A percentile compares a stretch with the other conserved stretches of the same genome.
phyloP scores from a whole-genome alignment of 2,113 vertebrate species.

The Engraulis encrasicolus region DNA sequence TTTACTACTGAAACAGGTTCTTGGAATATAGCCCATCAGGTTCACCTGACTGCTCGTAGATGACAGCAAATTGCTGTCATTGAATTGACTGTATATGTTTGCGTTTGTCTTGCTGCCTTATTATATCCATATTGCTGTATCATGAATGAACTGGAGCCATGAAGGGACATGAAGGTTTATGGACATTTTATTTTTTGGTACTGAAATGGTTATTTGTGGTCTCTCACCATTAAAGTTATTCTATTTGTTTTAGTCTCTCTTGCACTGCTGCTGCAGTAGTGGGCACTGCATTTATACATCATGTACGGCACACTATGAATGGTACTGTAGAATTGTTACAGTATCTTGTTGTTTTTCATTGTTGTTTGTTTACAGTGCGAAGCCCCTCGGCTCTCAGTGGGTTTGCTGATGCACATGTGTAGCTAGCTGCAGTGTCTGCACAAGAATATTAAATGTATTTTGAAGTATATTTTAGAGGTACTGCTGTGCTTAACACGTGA shows the following conservation, averaged over 20 bases:
- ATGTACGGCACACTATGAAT: neutral
- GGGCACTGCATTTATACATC: neutral
- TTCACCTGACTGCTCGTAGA: neutral
- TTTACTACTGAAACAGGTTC: too few species aligned
- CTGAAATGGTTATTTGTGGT: neutral
- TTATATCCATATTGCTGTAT: neutral
- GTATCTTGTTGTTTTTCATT: neutral
- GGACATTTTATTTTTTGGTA: neutral
- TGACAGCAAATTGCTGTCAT: neutral
- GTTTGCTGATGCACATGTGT: constrained; percentile 1
- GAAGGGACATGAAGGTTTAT: neutral
- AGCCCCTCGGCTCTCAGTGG: neutral
- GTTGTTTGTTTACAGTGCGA: neutral
- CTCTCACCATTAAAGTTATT: neutral
- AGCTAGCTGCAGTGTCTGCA: constrained; percentile 8
- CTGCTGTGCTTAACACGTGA: constrained; percentile 2
- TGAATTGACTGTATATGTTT: neutral
- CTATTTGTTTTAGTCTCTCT: neutral
- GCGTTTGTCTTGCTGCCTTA: neutral
- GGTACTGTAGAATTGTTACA: neutral
- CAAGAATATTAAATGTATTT: neutral
- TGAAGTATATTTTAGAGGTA: neutral
- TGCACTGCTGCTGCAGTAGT: neutral
- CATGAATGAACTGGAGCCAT: neutral
- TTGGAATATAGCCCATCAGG: too few species aligned